Evolutionary conservation across 23 tunicate genomes (phyloP).

Genomic region (Halocynthia roretzi): DNA sequence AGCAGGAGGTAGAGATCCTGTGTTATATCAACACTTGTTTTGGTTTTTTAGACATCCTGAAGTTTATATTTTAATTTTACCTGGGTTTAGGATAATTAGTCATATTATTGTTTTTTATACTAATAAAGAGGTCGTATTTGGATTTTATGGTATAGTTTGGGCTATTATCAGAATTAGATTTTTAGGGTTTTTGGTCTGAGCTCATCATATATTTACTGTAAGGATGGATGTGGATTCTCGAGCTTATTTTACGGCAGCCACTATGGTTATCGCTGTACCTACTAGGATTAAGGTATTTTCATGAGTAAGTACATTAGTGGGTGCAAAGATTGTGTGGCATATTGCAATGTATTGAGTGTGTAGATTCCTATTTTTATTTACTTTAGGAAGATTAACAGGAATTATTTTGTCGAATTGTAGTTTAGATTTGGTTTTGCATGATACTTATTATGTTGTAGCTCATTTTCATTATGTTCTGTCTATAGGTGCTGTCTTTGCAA

Average conservation of each 20-base stretch:
- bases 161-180: constrained; percentile 21
- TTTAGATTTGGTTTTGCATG: neutral
- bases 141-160: constrained; percentile 4
- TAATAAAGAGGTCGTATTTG: too few species aligned
- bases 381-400: constrained; percentile 22
- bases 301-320: neutral
- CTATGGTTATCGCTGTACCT: constrained; percentile 29
- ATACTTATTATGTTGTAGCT: constrained; percentile 35
- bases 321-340: too few species aligned
- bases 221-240: constrained; percentile 24
- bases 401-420: constrained; percentile 13
- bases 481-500: neutral
- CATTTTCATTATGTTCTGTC: constrained; percentile 24
- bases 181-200: constrained; percentile 29
- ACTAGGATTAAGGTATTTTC: constrained; percentile 5
- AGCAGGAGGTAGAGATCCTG: constrained; percentile 22
- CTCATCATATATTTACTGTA: constrained; percentile 24
- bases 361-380: constrained; percentile 21
- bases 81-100: constrained; percentile 21
- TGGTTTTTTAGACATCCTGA: constrained; percentile 35
- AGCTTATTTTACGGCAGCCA: constrained; percentile 31
- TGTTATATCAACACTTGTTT: constrained; percentile 28
- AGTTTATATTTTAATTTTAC: constrained; percentile 29
- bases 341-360: neutral
- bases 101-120: neutral